Evolutionary conservation across 1,140 invertebrate species (phyloP).

Genomic region (Whitmania pigra): DNA sequence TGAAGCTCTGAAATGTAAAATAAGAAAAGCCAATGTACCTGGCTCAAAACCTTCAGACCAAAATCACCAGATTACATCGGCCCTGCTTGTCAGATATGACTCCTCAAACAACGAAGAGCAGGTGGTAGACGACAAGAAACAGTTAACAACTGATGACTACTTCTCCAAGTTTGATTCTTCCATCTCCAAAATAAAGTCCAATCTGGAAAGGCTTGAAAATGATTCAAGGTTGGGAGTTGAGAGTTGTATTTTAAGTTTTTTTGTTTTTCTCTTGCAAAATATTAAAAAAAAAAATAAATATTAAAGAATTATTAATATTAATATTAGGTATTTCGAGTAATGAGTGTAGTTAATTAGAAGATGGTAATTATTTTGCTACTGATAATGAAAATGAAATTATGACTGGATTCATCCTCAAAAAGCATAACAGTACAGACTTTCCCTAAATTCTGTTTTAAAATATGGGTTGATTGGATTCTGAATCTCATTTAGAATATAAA

Average conservation of each 20-base stretch:
- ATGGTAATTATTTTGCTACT: too few species aligned
- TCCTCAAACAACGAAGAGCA: not conserved
- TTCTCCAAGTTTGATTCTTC: constrained; percentile 7
- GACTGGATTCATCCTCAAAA: too few species aligned
- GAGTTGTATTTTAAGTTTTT: not conserved
- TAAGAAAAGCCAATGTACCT: not conserved
- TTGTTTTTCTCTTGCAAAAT: not conserved
- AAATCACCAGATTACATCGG: not conserved
- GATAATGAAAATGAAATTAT: too few species aligned
- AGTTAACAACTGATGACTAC: not conserved
- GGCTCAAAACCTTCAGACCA: not conserved
- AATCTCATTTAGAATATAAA: too few species aligned
- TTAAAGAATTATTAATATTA: not conserved
- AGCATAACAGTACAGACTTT: too few species aligned
- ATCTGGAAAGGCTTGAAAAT: constrained; percentile 10
- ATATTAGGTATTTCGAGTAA: too few species aligned
- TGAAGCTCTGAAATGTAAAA: not conserved
- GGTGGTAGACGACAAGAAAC: not conserved
- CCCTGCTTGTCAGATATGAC: too few species aligned
- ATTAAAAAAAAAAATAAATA: not conserved
- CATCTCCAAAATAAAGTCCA: constrained; percentile 4
- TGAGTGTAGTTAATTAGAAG: too few species aligned
- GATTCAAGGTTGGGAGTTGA: not conserved
- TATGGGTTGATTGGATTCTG: too few species aligned
- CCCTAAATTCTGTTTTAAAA: too few species aligned